Percentiles rank a stretch among this genome's conserved stretches.
Evolutionary conservation across 2,888 invertebrate genomes (phyloP).

Genomic region (Iphiclides podalirius): DNA sequence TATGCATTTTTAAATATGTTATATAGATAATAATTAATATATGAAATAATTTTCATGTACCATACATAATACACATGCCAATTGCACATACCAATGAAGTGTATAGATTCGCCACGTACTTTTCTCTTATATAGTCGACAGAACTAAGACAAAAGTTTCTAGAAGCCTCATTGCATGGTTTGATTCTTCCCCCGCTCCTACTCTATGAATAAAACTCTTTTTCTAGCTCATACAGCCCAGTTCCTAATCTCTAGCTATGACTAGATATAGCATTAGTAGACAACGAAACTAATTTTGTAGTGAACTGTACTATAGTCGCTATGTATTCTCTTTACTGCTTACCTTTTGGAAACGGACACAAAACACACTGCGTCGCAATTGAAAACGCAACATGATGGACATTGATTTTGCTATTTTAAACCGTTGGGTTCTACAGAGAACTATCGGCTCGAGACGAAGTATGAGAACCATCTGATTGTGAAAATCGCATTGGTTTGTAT

Average conservation of each 20-base stretch:
- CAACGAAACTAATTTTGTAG: no score
- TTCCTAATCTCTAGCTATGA: neutral
- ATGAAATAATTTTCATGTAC: no score
- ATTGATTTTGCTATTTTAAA: constrained; percentile 7
- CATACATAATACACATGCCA: no score
- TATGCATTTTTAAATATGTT: no score
- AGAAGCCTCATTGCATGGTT: constrained; percentile 1
- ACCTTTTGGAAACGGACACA: constrained; percentile 70
- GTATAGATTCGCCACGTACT: neutral
- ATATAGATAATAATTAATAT: no score
- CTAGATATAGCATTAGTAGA: constrained; percentile 10
- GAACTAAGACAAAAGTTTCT: neutral
- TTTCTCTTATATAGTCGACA: neutral
- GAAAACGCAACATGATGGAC: constrained; percentile 7
- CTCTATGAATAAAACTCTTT: neutral
- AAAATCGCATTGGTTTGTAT: constrained; percentile 96
- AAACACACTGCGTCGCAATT: constrained; percentile 27
- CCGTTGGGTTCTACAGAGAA: constrained; percentile 86
- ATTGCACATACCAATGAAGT: neutral
- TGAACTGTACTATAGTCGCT: constrained; percentile 64
- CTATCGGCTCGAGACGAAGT: constrained; percentile 97
- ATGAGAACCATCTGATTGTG: constrained; percentile 98
- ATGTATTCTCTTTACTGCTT: constrained; percentile 75
- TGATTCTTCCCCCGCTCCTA: neutral
- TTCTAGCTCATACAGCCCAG: constrained; percentile 3